These are phyloP conservation scores for Siniperca chuatsi DNA, from an alignment of 2,113 vertebrate species.

Conservation along the genomic window DNA sequence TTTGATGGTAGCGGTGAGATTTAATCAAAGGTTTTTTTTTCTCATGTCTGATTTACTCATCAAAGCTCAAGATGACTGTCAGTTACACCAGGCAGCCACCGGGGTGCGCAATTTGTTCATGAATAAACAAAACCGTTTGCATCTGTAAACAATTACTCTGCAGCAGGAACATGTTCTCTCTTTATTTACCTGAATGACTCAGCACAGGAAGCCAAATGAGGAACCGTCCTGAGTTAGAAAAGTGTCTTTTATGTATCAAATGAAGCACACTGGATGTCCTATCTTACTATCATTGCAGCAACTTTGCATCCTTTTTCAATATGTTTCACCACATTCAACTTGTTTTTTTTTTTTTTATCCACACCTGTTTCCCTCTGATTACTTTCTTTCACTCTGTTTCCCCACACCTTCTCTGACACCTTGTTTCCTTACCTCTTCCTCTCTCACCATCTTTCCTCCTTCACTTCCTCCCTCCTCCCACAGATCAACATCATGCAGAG, in stretches of 20 bases:
- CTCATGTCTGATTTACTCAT: not conserved
- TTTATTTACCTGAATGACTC: not conserved
- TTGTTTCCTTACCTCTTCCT: not conserved
- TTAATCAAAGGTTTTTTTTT: not conserved
- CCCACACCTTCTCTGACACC: not conserved
- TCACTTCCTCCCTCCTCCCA: not conserved
- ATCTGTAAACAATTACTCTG: slow-evolving; percentile 14
- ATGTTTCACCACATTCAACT: not conserved
- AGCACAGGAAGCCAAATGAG: not conserved
- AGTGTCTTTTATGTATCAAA: not conserved
- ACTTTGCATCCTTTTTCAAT: not conserved
- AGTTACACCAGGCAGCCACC: slow-evolving; percentile 29
- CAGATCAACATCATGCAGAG: slow-evolving; percentile 99
- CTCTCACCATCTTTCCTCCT: no score
- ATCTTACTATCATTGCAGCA: not conserved
- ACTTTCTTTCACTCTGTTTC: not conserved
- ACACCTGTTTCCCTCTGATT: fast-evolving
- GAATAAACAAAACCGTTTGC: not conserved
- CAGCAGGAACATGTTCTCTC: not conserved
- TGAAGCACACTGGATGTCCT: not conserved
- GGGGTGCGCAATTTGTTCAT: slow-evolving; percentile 19
- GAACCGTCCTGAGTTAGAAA: not conserved
- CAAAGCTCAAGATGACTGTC: not conserved
- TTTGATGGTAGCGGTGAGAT: not conserved
- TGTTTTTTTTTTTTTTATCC: not conserved